Percentiles rank a stretch among this genome's conserved stretches.
These are phyloP conservation scores for Vicugna pacos DNA, from an alignment of 2,113 vertebrate genomes.

Conservation along the genomic window DNA sequence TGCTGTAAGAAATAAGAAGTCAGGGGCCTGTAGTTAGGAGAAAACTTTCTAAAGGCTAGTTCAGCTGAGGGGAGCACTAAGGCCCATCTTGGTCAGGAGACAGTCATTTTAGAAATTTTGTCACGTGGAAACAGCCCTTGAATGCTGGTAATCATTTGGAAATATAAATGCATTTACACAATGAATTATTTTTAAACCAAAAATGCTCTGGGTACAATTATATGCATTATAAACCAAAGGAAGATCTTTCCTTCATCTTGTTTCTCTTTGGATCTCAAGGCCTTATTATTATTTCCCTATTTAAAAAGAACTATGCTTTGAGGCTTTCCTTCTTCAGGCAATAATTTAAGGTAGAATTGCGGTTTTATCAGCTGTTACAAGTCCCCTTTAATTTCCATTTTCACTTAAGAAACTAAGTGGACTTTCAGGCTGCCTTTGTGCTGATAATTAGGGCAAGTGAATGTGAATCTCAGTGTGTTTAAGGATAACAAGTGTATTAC, in stretches of 20 bases:
- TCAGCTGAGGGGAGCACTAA: background rate
- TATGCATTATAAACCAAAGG: background rate
- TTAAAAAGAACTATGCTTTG: no score
- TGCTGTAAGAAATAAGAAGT: no score
- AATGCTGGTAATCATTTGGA: background rate
- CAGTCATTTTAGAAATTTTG: background rate
- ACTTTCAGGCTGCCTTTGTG: no score
- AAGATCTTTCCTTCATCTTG: background rate
- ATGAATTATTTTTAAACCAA: slow-evolving; percentile 45
- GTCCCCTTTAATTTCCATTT: no score
- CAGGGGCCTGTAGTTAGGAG: background rate
- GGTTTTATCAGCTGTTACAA: no score
- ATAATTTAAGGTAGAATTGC: no score
- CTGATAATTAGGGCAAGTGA: no score
- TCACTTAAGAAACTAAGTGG: no score
- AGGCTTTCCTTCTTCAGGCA: no score
- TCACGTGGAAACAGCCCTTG: background rate
- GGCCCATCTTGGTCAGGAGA: background rate
- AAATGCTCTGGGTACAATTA: background rate
- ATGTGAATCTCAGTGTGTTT: no score
- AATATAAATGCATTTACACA: background rate
- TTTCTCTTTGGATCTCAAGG: background rate
- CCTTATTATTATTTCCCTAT: background rate
- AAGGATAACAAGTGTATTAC: no score
- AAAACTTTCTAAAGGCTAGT: background rate